phyloP scores from a whole-genome alignment of 2,797 vertebrate genomes.

The Pteropus rufus region DNA sequence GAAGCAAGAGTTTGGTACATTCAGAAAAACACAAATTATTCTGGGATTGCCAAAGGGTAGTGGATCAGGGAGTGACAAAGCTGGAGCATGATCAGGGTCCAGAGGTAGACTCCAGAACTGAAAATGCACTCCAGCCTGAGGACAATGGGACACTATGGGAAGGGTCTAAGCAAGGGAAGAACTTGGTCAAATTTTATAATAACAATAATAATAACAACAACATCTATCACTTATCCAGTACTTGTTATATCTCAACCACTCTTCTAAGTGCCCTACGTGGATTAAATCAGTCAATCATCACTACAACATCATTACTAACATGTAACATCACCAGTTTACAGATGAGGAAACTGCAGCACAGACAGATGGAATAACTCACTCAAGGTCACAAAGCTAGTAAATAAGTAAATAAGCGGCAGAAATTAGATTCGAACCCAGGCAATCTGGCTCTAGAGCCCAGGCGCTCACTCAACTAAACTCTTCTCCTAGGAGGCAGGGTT shows the following conservation, averaged over 20 bases:
- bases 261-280: not conserved
- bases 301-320: not conserved
- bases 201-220: not conserved
- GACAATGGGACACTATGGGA: not conserved
- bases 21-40: not conserved
- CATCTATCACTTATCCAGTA: not conserved
- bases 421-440: not conserved
- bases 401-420: not conserved
- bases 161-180: not conserved
- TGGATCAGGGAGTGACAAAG: not conserved
- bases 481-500: not conserved
- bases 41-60: not conserved
- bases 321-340: not conserved
- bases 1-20: not conserved
- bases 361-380: not conserved
- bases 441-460: not conserved
- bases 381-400: not conserved
- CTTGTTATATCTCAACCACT: not conserved
- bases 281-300: not conserved
- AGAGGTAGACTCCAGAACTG: not conserved
- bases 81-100: not conserved
- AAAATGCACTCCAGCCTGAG: not conserved
- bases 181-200: not conserved
- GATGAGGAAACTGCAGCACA: not conserved
- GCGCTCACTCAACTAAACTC: not conserved